Base-by-base conservation (phyloP, 2,797 vertebrate genomes). In the Mormyrops attenuatus region DNA sequence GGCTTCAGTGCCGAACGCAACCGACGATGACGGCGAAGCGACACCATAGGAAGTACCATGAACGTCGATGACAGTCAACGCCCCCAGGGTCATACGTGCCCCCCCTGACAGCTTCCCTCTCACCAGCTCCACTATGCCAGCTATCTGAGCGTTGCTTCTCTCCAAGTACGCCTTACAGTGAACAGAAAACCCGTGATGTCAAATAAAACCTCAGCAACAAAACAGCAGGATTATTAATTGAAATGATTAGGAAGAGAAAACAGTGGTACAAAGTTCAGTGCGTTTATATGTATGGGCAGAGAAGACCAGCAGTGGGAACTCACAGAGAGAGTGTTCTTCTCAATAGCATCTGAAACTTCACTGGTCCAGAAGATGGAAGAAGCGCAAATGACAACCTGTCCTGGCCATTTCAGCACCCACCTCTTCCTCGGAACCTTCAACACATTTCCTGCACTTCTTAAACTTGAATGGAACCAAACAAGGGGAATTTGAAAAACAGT, bases 331-430 rank as follows among this genome's bases (percentile, higher is more conserved):
- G 95, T 89, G 90, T 96, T 96, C 89, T 92, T 94, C 8, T 89
- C 90, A 91, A 99, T 97, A 89, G 97, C 97, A 84, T 97, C 93
- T 73, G 97, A 97, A 7, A 99, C 97, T 93, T 98, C 97, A 89
- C 94, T 94, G 69, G 98, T 99, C 98, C 98, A 99, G 94, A 96
- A 97, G 91, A 99, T 97, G 90, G 96, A 97, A 20, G 98, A 99
- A 60, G 97, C 97, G 89, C 97, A 98, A 92, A 99, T 97, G 15
- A 99, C 96, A n/a, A 98, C 96, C 93, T 99, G 98, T 57, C 98
- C 97, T 38, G 97, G 97, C 98, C 98, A 99, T 92, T 97, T 95
- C 91, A 99, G 94, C 26, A 99, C 98, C 98, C 98, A 99, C 0
- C 93, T 90, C 69, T 97, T 97, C 66, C 96, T 95, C 87, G 97